A percentile compares a stretch with the other conserved stretches of the same genome.
phyloP scores from a whole-genome alignment of 2,797 vertebrate species.

The Lagodon rhomboides region DNA sequence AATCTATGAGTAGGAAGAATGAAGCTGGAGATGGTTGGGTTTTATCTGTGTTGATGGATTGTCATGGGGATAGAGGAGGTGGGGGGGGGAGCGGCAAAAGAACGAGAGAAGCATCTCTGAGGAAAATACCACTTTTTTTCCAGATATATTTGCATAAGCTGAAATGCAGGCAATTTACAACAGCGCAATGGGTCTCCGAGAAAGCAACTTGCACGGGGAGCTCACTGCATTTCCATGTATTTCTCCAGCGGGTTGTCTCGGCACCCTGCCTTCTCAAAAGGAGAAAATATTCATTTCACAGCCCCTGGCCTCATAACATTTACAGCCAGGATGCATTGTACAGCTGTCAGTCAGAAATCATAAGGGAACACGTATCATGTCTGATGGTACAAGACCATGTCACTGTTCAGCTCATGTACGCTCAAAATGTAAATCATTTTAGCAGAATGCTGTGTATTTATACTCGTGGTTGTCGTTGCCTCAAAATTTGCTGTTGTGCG shows the following conservation, averaged over 20 bases:
- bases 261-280: conserved; percentile 41
- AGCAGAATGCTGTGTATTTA: not conserved
- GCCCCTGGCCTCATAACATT: conserved; percentile 39
- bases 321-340: conserved; percentile 34
- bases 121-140: conserved; percentile 65
- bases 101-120: conserved; percentile 44
- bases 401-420: conserved; percentile 4
- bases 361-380: conserved; percentile 31
- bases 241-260: conserved; percentile 51
- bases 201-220: conserved; percentile 54
- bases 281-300: conserved; percentile 60
- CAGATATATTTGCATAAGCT: conserved; percentile 74
- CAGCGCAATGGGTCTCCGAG: conserved; percentile 51
- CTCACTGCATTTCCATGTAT: conserved; percentile 46
- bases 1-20: conserved; percentile 62
- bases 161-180: conserved; percentile 69
- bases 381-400: conserved; percentile 12
- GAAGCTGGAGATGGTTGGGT: conserved; percentile 54
- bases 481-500: not conserved
- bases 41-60: conserved; percentile 77
- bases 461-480: not conserved
- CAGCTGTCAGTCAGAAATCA: conserved; percentile 58
- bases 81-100: not conserved
- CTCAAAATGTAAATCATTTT: conserved; percentile 21
- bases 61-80: conserved; percentile 59